A percentile compares a stretch with the other conserved stretches of the same genome.
Conservation (phyloP, 2,888 invertebrate species). For the Parascotia fuliginaria region DNA sequence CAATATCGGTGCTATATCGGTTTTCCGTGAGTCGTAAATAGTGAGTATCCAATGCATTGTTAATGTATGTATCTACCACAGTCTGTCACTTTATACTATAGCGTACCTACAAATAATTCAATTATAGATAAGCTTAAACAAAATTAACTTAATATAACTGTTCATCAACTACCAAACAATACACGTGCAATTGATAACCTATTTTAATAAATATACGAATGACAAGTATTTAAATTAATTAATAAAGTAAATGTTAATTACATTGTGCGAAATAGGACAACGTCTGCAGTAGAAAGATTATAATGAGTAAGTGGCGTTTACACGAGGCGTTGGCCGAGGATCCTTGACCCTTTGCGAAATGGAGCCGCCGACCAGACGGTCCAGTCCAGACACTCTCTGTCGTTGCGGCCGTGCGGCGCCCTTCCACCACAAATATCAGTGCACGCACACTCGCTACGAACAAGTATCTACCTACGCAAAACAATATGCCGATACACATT, state of each 20-base stretch:
- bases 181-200: too few species aligned
- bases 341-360: constrained; percentile 66
- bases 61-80: too few species aligned
- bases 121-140: too few species aligned
- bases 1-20: too few species aligned
- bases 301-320: constrained; percentile 52
- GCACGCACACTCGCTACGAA: constrained; percentile 42
- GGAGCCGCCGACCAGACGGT: constrained; percentile 30
- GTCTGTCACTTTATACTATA: too few species aligned
- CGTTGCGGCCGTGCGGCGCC: constrained; percentile 60
- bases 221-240: constrained; percentile 4
- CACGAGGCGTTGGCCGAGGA: constrained; percentile 53
- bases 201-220: too few species aligned
- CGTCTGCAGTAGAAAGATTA: constrained; percentile 36
- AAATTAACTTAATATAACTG: too few species aligned
- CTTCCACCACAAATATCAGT: constrained; percentile 59
- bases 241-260: constrained; percentile 29
- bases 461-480: constrained; percentile 26
- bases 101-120: too few species aligned
- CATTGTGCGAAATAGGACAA: constrained; percentile 32
- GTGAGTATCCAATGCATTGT: too few species aligned
- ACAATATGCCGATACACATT: constrained; percentile 34
- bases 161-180: too few species aligned
- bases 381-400: constrained; percentile 55
- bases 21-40: too few species aligned